Conservation (phyloP, 2,113 vertebrate species). For the Anhinga anhinga region DNA sequence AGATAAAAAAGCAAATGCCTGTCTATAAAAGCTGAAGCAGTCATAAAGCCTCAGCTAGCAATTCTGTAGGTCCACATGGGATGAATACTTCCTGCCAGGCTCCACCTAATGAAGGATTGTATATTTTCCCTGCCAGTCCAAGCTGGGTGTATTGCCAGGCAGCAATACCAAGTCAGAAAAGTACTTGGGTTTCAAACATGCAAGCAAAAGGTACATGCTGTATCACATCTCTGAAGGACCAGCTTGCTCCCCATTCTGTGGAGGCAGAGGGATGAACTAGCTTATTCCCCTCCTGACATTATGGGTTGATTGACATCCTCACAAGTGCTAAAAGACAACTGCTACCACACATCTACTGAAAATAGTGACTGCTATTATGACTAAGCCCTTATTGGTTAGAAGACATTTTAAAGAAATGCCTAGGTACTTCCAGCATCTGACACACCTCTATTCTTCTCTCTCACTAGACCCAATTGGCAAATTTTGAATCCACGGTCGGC, state of each 20-base stretch:
- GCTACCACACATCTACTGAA: conserved; percentile 28
- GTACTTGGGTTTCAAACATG: background rate
- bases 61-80: background rate
- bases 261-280: background rate
- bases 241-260: background rate
- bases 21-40: background rate
- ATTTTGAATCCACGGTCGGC: background rate
- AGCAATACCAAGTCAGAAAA: background rate
- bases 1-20: conserved; percentile 14
- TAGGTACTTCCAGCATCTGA: background rate
- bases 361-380: conserved; percentile 20
- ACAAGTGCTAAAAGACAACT: background rate
- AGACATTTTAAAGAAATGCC: background rate
- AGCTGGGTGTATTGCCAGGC: background rate
- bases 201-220: background rate
- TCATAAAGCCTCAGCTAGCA: background rate
- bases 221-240: background rate
- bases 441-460: background rate
- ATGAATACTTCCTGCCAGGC: background rate
- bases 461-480: background rate
- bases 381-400: background rate
- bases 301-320: background rate
- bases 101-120: background rate
- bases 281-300: background rate
- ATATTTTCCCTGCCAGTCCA: background rate